Base-by-base conservation (phyloP, 2,797 vertebrate genomes). In the Mus minutoides region DNA sequence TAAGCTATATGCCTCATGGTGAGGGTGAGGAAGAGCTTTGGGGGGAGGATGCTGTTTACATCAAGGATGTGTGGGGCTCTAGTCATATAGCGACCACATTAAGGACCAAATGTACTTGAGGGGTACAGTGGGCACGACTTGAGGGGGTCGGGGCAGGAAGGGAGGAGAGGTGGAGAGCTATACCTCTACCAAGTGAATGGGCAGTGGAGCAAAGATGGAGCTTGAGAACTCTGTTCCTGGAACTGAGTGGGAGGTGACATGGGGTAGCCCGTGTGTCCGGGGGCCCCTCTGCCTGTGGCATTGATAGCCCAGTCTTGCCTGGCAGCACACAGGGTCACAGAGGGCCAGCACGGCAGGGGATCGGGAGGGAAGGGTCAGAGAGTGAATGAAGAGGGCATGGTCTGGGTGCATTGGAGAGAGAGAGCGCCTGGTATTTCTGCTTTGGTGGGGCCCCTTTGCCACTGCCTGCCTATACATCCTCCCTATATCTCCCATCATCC, bases 31-130 rank as follows among this genome's bases (percentile, higher is more conserved):
- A 64, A 34, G 80, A n/a, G 21, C 31, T 14, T 17, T 34, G 5
- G 64, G 3, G 13, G 49, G 26, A 7, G 43, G 31, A 3, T 21
- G 37, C 21, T 4, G 40, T n/a, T 46, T 10, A 1, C 0, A 4
- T 71, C 8, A 60, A 54, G 84, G 82, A 26, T 0, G 0, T 19
- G n/a, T 34, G 67, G 1, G 69, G 22, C 22, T 62, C 69, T 2
- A 34, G 87, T 17, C 77, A 22, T 3, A 3, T 3, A 31, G 22
- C 29, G 88, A 11, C 4, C 19, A 46, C 17, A 7, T 0, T 46
- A 1, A 83, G 85, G 84, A n/a, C 9, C 76, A 22, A 17, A 29
- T 12, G 7, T 69, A 26, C 0, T 54, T 80, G 60, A 80, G 5
- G 87, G 78, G 54, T 52, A 26, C 46, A 26, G 22, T 10, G 16